phyloP scores from a whole-genome alignment of 2,113 vertebrate genomes.

The Odontophorus gujanensis region DNA sequence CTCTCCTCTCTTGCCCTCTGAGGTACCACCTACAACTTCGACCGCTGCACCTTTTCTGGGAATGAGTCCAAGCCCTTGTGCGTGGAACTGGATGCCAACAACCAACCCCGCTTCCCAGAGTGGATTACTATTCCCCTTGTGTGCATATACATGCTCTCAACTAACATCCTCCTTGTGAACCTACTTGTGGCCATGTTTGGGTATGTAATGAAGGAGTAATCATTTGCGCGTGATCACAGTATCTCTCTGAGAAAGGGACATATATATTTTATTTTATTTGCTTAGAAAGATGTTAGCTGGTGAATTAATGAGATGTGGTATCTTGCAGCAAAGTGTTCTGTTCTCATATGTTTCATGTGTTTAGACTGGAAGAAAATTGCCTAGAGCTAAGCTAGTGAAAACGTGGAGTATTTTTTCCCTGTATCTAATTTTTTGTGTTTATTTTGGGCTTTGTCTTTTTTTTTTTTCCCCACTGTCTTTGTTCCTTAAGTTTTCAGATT shows the following conservation, averaged over 20 bases:
- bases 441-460: background rate
- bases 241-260: background rate
- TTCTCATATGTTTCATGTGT: background rate
- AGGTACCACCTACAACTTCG: constrained; percentile 82
- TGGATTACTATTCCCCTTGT: constrained; percentile 85
- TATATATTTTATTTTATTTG: background rate
- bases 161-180: constrained; percentile 85
- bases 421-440: background rate
- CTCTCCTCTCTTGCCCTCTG: background rate
- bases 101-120: constrained; percentile 79
- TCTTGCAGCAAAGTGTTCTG: background rate
- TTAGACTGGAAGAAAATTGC: background rate
- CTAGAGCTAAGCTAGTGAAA: background rate
- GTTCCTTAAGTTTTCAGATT: background rate
- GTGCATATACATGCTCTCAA: constrained; percentile 85
- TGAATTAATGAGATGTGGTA: background rate
- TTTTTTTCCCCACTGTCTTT: background rate
- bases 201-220: background rate
- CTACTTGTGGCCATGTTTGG: constrained; percentile 85
- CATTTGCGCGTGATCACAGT: fast-evolving
- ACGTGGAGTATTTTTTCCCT: background rate
- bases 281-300: background rate
- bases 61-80: constrained; percentile 84
- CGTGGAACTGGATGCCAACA: constrained; percentile 80
- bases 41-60: constrained; percentile 81